Evolutionary conservation across 2,888 invertebrate species (phyloP), one percentile per base, ranked within the genome.

Genomic region (Nemotelus nigrinus): DNA sequence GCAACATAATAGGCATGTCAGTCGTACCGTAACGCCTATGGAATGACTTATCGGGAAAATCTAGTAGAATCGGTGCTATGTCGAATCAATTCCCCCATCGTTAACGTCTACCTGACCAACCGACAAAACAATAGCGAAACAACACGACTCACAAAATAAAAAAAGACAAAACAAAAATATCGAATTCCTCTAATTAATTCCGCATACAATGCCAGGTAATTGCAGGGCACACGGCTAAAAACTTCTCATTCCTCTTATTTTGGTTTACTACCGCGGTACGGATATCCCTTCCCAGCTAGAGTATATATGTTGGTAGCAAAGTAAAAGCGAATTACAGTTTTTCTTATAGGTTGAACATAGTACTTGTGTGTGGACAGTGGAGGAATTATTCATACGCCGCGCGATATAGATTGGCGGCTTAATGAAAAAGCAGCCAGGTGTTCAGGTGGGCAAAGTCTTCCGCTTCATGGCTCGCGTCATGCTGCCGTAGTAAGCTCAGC

Each of bases 131-230:
- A 47, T 53, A 70, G 39, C 74, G 63, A 63, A 68, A 25, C 39
- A 68, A 50, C 4, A 58, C 8, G 8, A 58, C 58, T 25, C 58
- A 58, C 8, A 8, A 7, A 25, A 43, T 43, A 65, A 7, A 70
- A 43, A 41, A 70, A 70, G 10, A 55, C 70, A 55, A 53, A 70
- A 70, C 47, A 55, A 55, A 48, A 53, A 41, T 74, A 74, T 74
- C 74, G 74, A 74, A 74, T 74, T 74, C 60, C 74, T 60, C 63
- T 74, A 74, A 74, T 74, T 74, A 74, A 74, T 74, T 74, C 74
- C 60, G 74, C 74, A 74, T 74, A 74, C 60, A 74, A 74, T 70
- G 55, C 60, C 63, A 47, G 63, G 74, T 74, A 74, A 74, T 74
- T 74, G 63, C 60, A 10, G 10, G 43, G 60, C 58, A 25, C 7